Conservation (phyloP, 1,140 invertebrate genomes). For the Drosophila setifemur region DNA sequence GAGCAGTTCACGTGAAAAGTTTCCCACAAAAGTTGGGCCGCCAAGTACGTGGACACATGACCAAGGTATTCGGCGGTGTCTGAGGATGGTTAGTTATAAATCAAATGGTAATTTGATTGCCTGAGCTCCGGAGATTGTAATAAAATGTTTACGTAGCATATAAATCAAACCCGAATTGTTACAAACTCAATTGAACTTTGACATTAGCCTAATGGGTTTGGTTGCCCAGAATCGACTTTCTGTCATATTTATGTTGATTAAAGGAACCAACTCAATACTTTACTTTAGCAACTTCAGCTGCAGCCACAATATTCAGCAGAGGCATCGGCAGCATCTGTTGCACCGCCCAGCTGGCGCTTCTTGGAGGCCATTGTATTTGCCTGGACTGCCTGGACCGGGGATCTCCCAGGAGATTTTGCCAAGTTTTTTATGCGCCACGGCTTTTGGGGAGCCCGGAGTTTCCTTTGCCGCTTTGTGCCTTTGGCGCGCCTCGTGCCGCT, state of each 20-base stretch:
- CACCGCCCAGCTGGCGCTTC: slow-evolving; percentile 52
- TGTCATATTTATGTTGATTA: background rate
- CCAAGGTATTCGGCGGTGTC: background rate
- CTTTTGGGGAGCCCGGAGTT: slow-evolving; percentile 26
- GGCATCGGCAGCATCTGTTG: slow-evolving; percentile 60
- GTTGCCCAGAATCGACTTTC: background rate
- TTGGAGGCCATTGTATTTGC: slow-evolving; percentile 66
- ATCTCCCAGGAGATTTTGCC: slow-evolving; percentile 38
- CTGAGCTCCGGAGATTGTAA: slow-evolving; percentile 22
- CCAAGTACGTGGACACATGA: slow-evolving; percentile 29
- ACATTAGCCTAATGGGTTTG: slow-evolving; percentile 19
- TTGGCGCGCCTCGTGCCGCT: slow-evolving; percentile 38
- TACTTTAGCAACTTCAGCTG: slow-evolving; percentile 23
- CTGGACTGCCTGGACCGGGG: slow-evolving; percentile 41
- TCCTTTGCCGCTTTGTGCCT: slow-evolving; percentile 58
- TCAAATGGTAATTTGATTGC: slow-evolving; percentile 36
- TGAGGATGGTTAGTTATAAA: slow-evolving; percentile 30
- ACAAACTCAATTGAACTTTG: slow-evolving; percentile 37
- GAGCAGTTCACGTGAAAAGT: slow-evolving; percentile 29
- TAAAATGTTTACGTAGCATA: slow-evolving; percentile 34
- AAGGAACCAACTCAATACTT: slow-evolving; percentile 28
- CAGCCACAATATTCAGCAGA: slow-evolving; percentile 32
- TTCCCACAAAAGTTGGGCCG: slow-evolving; percentile 12
- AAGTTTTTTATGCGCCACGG: slow-evolving; percentile 39
- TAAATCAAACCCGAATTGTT: slow-evolving; percentile 37